phyloP scores from a whole-genome alignment of 2,113 vertebrate species.

The Epinephelus cyanopodus region DNA sequence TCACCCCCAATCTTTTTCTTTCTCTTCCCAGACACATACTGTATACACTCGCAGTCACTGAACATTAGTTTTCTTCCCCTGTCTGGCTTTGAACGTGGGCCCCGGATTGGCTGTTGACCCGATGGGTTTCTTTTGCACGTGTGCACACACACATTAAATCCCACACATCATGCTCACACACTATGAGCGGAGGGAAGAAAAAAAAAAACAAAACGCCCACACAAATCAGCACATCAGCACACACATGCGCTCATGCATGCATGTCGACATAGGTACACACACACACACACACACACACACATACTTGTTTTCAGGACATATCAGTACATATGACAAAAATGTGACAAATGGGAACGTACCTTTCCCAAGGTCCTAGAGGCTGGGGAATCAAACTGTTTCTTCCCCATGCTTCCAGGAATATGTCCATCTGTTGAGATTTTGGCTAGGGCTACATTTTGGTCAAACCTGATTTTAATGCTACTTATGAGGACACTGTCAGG shows the following conservation, averaged over 20 bases:
- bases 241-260: constrained; percentile 46
- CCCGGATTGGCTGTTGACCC: constrained; percentile 47
- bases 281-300: constrained; percentile 7
- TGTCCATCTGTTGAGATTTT: too few species aligned
- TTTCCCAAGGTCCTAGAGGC: too few species aligned
- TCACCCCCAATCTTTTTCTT: neutral
- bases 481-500: too few species aligned
- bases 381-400: too few species aligned
- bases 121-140: constrained; percentile 46
- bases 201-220: constrained; percentile 39
- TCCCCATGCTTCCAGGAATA: too few species aligned
- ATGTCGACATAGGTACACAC: constrained; percentile 22
- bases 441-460: too few species aligned
- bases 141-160: constrained; percentile 38
- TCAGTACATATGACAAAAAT: too few species aligned
- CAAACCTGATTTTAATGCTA: too few species aligned
- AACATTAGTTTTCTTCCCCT: constrained; percentile 39
- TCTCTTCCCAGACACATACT: constrained; percentile 37
- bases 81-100: constrained; percentile 36
- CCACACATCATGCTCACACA: constrained; percentile 48
- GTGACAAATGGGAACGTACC: too few species aligned
- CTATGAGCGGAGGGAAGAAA: neutral
- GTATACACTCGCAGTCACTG: constrained; percentile 43
- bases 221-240: constrained; percentile 50
- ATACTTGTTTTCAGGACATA: too few species aligned